Evolutionary conservation across 1,140 invertebrate species (phyloP).

Genomic region (Ceratosolen solmsi): DNA sequence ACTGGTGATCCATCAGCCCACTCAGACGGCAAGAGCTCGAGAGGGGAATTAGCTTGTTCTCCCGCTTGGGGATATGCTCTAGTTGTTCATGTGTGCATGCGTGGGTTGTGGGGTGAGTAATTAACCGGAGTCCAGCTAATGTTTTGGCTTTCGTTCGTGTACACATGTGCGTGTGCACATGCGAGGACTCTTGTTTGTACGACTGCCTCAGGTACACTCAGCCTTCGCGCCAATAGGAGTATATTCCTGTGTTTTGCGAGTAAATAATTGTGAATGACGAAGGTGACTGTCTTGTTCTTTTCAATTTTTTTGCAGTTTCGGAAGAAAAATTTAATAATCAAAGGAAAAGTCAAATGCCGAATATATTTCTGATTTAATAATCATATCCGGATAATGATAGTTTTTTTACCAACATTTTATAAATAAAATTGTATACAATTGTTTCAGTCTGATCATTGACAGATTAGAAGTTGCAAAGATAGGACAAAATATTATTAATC

Average conservation of each 20-base stretch:
- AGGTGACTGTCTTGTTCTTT: background rate
- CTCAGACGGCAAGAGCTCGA: conserved; percentile 59
- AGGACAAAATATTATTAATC: no score
- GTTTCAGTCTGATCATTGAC: no score
- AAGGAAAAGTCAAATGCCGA: no score
- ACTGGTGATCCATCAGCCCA: conserved; percentile 65
- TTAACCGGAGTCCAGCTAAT: conserved; percentile 60
- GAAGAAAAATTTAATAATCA: no score
- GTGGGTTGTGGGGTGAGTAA: conserved; percentile 61
- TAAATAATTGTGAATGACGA: conserved; percentile 1
- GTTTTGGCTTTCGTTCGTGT: background rate
- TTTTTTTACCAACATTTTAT: no score
- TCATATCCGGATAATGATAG: no score
- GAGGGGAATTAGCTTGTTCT: conserved; percentile 45
- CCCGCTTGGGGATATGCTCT: background rate
- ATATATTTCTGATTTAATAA: no score
- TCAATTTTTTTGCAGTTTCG: no score
- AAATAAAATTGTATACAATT: no score
- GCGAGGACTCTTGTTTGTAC: background rate
- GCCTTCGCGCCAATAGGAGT: background rate
- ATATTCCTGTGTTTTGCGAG: conserved; percentile 9
- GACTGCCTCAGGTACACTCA: background rate
- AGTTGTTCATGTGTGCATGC: background rate
- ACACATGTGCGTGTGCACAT: conserved; percentile 49
- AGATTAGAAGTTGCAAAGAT: no score